phyloP scores from a whole-genome alignment of 2,888 invertebrate species.

The Ichneumon xanthorius region DNA sequence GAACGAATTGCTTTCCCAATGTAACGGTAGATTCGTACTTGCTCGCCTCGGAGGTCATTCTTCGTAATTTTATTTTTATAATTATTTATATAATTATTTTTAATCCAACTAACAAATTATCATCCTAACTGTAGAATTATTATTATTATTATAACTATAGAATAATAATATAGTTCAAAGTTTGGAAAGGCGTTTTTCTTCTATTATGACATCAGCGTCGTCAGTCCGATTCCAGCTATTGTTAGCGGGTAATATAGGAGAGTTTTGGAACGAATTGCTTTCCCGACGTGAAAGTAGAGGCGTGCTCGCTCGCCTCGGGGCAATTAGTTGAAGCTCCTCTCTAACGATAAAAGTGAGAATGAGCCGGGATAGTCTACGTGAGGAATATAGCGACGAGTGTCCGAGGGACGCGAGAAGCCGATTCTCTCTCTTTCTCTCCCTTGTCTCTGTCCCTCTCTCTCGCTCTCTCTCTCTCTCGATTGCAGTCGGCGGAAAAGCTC shows the following conservation, averaged over 20 bases:
- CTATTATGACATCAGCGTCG: background rate
- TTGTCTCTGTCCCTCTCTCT: no score
- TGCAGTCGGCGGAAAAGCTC: constrained; percentile 25
- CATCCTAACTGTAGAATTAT: no score
- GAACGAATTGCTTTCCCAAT: no score
- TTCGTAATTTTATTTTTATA: no score
- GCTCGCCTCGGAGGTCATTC: no score
- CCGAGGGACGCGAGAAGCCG: constrained; percentile 50
- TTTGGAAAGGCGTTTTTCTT: background rate
- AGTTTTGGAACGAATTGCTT: constrained; percentile 54
- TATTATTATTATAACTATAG: no score
- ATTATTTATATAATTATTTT: no score
- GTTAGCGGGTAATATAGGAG: constrained; percentile 58
- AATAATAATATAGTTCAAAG: background rate
- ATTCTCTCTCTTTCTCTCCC: constrained; percentile 14
- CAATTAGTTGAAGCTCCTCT: constrained; percentile 68
- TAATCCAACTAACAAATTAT: no score
- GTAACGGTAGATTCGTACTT: no score
- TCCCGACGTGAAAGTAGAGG: constrained; percentile 53
- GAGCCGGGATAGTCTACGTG: constrained; percentile 63
- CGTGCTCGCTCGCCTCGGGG: constrained; percentile 63
- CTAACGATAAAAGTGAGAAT: constrained; percentile 67
- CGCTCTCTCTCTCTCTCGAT: background rate
- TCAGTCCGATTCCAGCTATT: constrained; percentile 12
- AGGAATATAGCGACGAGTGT: constrained; percentile 71